Base-by-base conservation (phyloP, 1,140 invertebrate genomes). In the Chironomus tepperi region DNA sequence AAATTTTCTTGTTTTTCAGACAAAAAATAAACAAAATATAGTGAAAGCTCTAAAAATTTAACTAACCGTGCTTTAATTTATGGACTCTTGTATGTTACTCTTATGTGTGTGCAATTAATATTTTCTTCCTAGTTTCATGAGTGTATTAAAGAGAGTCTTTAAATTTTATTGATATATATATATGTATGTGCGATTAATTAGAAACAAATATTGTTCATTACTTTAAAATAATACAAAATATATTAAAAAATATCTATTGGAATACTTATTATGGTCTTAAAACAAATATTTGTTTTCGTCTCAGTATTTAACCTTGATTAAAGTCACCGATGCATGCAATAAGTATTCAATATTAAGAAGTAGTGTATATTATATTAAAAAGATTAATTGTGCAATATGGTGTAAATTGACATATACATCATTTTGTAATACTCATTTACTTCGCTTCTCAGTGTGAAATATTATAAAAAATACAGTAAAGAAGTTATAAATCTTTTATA, bases 371-470 rank as follows among this genome's bases (percentile, higher is more conserved):
- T 15, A 3, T 57, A 5, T 57, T 15, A 15, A 9, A 47, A 57
- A 57, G 7, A 57, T 57, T 57, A 57, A 57, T 57, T 57, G 47
- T 57, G 47, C 47, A 57, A 57, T 57, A 57, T 15, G 47, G 47
- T 57, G 47, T 57, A 57, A 57, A 57, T 57, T 57, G 47, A 57
- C n/a, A n/a, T 57, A n/a, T 57, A 57, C 47, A 57, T n/a, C 12
- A 57, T 57, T 57, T 34, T 34, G 24, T 1, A 34, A 34, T 34
- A 34, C 24, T 34, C 24, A 34, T 34, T 34, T 34, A 34, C 24
- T 34, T 34, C 5, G 24, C 24, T 34, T 57, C 47, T 57, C 47
- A 57, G 47, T 34, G 24, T 34, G 24, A 34, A 34, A 57, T n/a
- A 57, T 47, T 43, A 43, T 43, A 43, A 10, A 43, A 43, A 47